phyloP scores from a whole-genome alignment of 1,140 invertebrate species.

The Tribolium madens region DNA sequence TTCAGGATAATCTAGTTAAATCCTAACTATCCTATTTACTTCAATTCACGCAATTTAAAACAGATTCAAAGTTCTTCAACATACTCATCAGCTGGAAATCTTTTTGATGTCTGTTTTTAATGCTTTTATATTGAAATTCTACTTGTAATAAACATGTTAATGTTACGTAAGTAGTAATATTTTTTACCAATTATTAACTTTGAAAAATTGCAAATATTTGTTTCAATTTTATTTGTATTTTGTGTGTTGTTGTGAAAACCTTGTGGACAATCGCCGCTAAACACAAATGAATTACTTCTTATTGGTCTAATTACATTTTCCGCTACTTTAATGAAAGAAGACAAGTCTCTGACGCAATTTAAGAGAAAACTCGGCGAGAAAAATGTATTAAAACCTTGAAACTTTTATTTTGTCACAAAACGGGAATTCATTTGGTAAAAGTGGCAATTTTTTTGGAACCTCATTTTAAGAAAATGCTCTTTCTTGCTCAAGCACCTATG shows the following conservation, averaged over 20 bases:
- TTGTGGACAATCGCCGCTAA: too few species aligned
- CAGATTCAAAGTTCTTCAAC: conserved; percentile 4
- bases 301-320: neutral
- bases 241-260: too few species aligned
- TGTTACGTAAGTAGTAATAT: too few species aligned
- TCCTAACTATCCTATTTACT: conserved; percentile 26
- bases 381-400: neutral
- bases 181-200: too few species aligned
- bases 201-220: too few species aligned
- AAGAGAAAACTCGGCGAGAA: neutral
- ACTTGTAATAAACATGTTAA: too few species aligned
- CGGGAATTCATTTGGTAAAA: neutral
- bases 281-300: neutral
- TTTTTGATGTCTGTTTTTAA: neutral
- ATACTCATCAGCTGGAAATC: neutral
- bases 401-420: neutral
- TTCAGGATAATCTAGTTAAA: conserved; percentile 12
- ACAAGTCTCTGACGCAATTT: neutral
- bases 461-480: neutral
- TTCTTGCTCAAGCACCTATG: neutral
- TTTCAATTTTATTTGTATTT: too few species aligned
- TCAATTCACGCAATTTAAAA: conserved; percentile 22
- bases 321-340: neutral
- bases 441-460: neutral
- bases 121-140: too few species aligned